These are phyloP conservation scores for Gavia stellata DNA, from an alignment of 2,113 vertebrate genomes.

Conservation along the genomic window DNA sequence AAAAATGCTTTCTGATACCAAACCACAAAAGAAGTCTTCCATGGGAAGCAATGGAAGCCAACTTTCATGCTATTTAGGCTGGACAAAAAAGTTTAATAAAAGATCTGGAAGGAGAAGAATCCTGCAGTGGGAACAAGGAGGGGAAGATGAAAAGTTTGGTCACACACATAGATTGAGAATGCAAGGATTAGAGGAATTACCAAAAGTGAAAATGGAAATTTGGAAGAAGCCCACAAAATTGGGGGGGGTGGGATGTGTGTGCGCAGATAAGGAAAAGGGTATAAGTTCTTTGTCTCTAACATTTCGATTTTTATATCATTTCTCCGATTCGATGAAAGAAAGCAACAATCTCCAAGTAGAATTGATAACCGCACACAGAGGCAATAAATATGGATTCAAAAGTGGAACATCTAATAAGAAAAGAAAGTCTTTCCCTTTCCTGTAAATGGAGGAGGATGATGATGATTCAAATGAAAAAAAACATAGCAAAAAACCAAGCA, in stretches of 20 bases:
- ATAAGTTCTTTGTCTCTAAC: background rate
- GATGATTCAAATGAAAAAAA: conserved; percentile 43
- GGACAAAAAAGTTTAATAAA: background rate
- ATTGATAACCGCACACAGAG: conserved; percentile 1
- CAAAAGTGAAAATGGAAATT: background rate
- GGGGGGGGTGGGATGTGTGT: no score
- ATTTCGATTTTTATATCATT: background rate
- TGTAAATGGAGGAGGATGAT: conserved; percentile 13
- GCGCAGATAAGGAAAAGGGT: background rate
- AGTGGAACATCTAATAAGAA: background rate
- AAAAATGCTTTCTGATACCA: background rate
- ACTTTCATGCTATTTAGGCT: background rate
- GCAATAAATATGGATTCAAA: conserved; percentile 26
- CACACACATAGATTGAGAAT: background rate
- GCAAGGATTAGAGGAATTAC: background rate
- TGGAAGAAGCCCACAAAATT: background rate
- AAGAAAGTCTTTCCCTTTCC: conserved; percentile 14
- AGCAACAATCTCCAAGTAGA: background rate
- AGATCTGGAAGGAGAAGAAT: background rate
- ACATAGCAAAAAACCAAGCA: conserved; percentile 33
- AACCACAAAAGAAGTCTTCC: background rate
- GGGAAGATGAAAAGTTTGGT: background rate
- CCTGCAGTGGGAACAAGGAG: background rate
- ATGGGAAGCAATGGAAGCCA: background rate
- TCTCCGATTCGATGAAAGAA: background rate